phyloP scores from a whole-genome alignment of 2,888 invertebrate species.

The Pristionchus maxplancki region DNA sequence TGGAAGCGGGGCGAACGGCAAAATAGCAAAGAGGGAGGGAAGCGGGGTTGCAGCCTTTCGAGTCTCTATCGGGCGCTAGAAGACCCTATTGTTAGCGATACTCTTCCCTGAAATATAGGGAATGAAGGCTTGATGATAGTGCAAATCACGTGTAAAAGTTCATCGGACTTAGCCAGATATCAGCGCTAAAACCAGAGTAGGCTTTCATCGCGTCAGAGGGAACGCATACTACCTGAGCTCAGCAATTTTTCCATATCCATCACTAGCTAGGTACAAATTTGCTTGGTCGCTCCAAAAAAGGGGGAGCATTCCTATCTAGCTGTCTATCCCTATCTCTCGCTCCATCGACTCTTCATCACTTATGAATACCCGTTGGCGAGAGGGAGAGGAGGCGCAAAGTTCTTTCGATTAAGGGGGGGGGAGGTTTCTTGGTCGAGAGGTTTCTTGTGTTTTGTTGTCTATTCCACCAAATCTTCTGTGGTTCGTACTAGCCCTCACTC shows the following conservation, averaged over 20 bases:
- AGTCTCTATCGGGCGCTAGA: not conserved
- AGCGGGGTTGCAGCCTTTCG: not conserved
- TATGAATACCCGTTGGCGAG: slow-evolving; percentile 3
- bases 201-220: too few species aligned
- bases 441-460: too few species aligned
- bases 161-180: too few species aligned
- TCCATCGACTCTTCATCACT: slow-evolving; percentile 1
- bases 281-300: too few species aligned
- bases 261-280: too few species aligned
- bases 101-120: not conserved
- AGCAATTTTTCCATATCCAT: too few species aligned
- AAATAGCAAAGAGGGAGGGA: not conserved
- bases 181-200: too few species aligned
- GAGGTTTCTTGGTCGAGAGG: not conserved
- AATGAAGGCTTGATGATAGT: too few species aligned
- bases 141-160: too few species aligned
- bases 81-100: not conserved
- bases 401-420: not conserved
- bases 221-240: too few species aligned
- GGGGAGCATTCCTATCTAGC: not conserved
- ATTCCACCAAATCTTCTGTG: too few species aligned
- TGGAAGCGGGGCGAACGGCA: slow-evolving; percentile 11
- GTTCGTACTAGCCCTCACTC: too few species aligned
- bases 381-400: slow-evolving; percentile 10
- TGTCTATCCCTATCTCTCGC: not conserved